These are phyloP conservation scores for Sebastes trivittatus DNA, from an alignment of 2,797 vertebrate species.

Conservation along the genomic window DNA sequence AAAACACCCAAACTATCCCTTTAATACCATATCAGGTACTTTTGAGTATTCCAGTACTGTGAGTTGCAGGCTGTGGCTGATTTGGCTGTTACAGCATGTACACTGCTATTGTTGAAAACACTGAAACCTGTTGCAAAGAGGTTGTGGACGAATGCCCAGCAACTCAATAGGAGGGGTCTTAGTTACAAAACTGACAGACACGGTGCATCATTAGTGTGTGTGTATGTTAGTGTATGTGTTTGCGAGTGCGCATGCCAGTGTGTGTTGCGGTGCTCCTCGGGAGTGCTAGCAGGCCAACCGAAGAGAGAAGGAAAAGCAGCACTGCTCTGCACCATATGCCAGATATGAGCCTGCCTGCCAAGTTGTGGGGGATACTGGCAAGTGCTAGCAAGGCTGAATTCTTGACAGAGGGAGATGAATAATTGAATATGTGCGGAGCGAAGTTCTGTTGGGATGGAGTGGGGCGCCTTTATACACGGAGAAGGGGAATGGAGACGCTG, in stretches of 20 bases:
- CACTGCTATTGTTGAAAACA: slow-evolving; percentile 35
- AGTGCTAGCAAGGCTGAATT: slow-evolving; percentile 78
- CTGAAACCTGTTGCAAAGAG: slow-evolving; percentile 60
- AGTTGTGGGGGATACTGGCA: slow-evolving; percentile 79
- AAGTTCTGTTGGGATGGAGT: slow-evolving; percentile 74
- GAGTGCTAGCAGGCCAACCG: slow-evolving; percentile 68
- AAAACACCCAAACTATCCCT: too few species aligned
- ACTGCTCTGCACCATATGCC: slow-evolving; percentile 80
- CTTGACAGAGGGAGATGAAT: slow-evolving; percentile 83
- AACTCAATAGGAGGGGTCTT: slow-evolving; percentile 28
- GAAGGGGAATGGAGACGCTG: slow-evolving; percentile 51
- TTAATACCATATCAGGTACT: background rate
- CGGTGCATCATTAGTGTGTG: slow-evolving; percentile 30
- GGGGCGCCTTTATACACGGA: slow-evolving; percentile 52
- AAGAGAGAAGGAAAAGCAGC: slow-evolving; percentile 73
- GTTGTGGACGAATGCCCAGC: slow-evolving; percentile 48
- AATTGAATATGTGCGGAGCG: slow-evolving; percentile 75
- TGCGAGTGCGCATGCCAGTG: background rate
- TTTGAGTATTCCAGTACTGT: background rate
- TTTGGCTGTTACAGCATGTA: slow-evolving; percentile 10
- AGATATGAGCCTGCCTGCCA: slow-evolving; percentile 79
- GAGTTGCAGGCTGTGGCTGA: background rate
- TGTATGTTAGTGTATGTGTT: background rate
- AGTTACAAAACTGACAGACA: slow-evolving; percentile 49
- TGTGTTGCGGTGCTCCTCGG: slow-evolving; percentile 43